Evolutionary conservation across 2,888 invertebrate species (phyloP), one percentile per base, ranked within the genome.

Genomic region (Dinocampus coccinellae): DNA sequence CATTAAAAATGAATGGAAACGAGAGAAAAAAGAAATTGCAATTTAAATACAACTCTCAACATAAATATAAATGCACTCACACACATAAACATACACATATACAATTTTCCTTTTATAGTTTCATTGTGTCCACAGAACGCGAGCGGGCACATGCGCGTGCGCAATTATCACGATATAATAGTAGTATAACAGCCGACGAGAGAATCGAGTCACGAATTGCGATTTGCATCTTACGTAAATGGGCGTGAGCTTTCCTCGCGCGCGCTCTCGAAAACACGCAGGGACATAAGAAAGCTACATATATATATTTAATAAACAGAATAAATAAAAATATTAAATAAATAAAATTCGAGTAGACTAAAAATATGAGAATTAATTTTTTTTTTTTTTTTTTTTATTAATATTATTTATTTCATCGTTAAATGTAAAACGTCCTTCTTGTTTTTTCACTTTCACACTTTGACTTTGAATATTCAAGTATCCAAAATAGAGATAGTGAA

Each of bases 211-310:
- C 60, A 60, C 60, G 60, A 60, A 34, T 47, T 34, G 33, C 34
- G 60, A 60, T 60, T 60, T 60, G 60, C 60, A 60, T 60, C 33
- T 60, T 60, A 60, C 60, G 34, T 60, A 60, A 60, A 60, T 22
- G 11, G 34, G 60, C 60, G 60, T 60, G 22, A 60, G 55, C 55
- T 55, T 55, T 55, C 26, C 55, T 55, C 55, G 26, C 24, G 55
- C 47, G 47, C 20, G 20, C 47, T 47, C n/a, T n/a, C 20, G 11
- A 39, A 62, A 22, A 22, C 24, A 42, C 42, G 63, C 47, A 29
- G 16, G 52, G n/a, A n/a, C n/a, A 64, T 29, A 47, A 42, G 13
- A 22, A 26, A 26, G 26, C 47, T 33, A 24, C 10, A 16, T 42
- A 3, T 4, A 34, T 33, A 7, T n/a, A 33, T n/a, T 13, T 53